Evolutionary conservation across 2,113 vertebrate genomes (phyloP), one percentile per base, ranked within the genome.

Genomic region (Antigone vipio): DNA sequence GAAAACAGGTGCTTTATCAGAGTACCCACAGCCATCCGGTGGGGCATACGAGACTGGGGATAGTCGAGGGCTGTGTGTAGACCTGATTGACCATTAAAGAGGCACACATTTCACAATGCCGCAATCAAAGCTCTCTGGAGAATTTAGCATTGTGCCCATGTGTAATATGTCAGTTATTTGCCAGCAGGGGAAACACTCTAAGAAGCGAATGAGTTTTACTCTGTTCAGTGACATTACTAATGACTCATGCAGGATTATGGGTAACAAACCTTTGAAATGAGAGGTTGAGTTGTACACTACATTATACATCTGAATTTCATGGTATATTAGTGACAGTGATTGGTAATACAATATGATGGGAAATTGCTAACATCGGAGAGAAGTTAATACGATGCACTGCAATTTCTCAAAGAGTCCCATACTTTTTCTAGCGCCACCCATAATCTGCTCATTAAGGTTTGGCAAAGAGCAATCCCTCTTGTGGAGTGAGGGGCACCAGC

Each of bases 281-380:
- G 90, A 92, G 97, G 60, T 45, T 81, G 87, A 92, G 94, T 92
- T 81, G 83, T 91, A 76, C 88, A 83, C 94, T 93, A 55, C 76
- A 78, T 96, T 95, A 95, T 93, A 92, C 74, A 94, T 94, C 82
- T 96, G 93, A 91, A 96, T 95, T 96, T 97, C 94, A 97, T 88
- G 92, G 89, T 95, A 66, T 97, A 93, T 96, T 98, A 97, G 92
- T 88, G 89, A 95, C 94, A 96, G 79, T 84, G 92, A 95, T 92
- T 47, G 90, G 82, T 88, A 96, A 97, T 85, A 93, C 77, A 95
- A 89, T 95, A 83, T 68, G 88, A 97, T 79, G 96, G 90, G 92
- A 95, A 96, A 94, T 86, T 42, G 95, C 95, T 74, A 79, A 68
- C 89, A 76, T 89, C 77, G n/a, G 73, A 88, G 74, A 77, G 89